Base-by-base conservation (phyloP, 2,113 vertebrate species). In the Xerus inauris region DNA sequence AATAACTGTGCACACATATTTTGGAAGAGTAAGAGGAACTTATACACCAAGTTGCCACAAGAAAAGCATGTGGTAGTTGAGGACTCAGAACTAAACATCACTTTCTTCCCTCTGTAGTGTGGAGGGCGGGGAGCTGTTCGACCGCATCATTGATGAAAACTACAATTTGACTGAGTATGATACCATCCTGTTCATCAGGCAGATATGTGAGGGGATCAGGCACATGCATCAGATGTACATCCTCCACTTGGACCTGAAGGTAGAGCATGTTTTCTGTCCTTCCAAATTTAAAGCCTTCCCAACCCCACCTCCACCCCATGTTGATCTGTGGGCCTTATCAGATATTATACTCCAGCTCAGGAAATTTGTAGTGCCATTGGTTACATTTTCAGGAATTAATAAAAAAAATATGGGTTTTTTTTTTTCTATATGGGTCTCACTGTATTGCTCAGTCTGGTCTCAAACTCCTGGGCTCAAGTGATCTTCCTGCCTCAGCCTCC, bases 221-320 rank as follows among this genome's bases (percentile, higher is more conserved):
- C 99, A 99, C 97, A 99, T 99, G 99, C 99, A 99, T 64, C 99
- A 99, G 97, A 99, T 99, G 99, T 99, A 99, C 96, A 99, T 99
- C 96, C 99, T 99, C 22, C 99, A 99, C 95, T 98, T 99, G 54
- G 99, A 99, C 98, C 98, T 99, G 91, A 99, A 99, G 99, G 99
- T 99, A 98, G 73, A 82, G 24, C n/a, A 1, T 17, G 26, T 22
- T 54, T 42, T 11, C 5, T 24, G 35, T 62, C 35, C 0, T 0
- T 0, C 28, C 32, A 26, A 8, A 22, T 5, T 14, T 32, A n/a
- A 42, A 24, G 22, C n/a, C 64, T 40, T 76, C 7, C 26, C 19
- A 40, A 0, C 9, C 32, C 35, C 1, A 2, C 2, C 14, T 35
- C 16, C 5, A 6, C 11, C 6, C 24, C 16, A 8, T 10, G 1